phyloP scores from a whole-genome alignment of 2,888 invertebrate species.

The Shargacucullia verbasci region DNA sequence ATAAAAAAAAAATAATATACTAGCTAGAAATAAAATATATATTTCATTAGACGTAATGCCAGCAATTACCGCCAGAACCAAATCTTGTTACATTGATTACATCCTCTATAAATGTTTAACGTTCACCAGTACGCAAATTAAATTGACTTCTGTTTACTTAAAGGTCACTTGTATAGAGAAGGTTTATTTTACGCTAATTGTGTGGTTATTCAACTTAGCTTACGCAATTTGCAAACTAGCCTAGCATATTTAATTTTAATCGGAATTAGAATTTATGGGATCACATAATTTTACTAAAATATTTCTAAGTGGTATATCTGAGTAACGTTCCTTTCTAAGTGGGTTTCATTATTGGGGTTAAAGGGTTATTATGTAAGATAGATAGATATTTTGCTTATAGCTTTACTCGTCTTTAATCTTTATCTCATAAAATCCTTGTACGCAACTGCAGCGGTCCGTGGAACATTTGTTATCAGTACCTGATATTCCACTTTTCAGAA shows the following conservation, averaged over 20 bases:
- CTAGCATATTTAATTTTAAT: conserved; percentile 10
- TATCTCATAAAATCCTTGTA: too few relatives aligned
- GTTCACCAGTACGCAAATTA: conserved; percentile 31
- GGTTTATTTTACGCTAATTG: conserved; percentile 25
- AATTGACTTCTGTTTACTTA: conserved; percentile 24
- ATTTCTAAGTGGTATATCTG: too few relatives aligned
- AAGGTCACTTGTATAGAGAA: conserved; percentile 39
- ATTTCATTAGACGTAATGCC: neutral
- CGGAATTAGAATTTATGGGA: conserved; percentile 4
- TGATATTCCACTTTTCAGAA: too few relatives aligned
- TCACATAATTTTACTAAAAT: neutral
- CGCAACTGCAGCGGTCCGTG: too few relatives aligned
- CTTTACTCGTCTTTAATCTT: too few relatives aligned
- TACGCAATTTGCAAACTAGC: conserved; percentile 19
- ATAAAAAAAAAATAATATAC: neutral
- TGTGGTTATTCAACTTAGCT: conserved; percentile 7
- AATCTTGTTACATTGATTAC: conserved; percentile 23
- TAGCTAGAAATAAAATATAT: conserved; percentile 15
- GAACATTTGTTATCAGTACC: too few relatives aligned
- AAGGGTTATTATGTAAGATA: too few relatives aligned
- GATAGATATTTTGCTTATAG: too few relatives aligned
- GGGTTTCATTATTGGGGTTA: too few relatives aligned
- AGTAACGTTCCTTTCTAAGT: too few relatives aligned
- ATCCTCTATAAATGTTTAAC: conserved; percentile 18
- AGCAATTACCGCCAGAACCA: neutral